Conservation (phyloP, 2,113 vertebrate species). For the Triplophysa tibetana region DNA sequence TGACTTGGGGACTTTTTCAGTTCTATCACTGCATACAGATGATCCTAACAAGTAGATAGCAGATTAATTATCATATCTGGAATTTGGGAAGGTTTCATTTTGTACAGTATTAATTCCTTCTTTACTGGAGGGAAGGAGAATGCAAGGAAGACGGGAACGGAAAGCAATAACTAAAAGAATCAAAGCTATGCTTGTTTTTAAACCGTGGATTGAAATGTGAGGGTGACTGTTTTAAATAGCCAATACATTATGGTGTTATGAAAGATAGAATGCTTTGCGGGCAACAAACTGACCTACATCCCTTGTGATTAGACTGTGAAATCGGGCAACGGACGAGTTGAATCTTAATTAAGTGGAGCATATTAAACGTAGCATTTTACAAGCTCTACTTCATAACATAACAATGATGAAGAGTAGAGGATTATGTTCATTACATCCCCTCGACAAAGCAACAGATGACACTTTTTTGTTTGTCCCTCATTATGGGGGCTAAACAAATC, state of each 20-base stretch:
- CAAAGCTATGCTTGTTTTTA: neutral
- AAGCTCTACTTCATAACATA: constrained; percentile 9
- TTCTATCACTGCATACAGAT: constrained; percentile 44
- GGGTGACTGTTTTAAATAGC: neutral
- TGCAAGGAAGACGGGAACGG: neutral
- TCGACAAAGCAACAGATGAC: constrained; percentile 21
- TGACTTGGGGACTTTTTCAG: constrained; percentile 14
- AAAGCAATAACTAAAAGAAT: neutral
- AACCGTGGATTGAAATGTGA: neutral
- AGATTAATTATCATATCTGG: constrained; percentile 40
- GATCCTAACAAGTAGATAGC: constrained; percentile 27
- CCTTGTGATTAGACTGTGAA: constrained; percentile 24
- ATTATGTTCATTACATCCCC: constrained; percentile 33
- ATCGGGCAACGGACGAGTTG: constrained; percentile 4
- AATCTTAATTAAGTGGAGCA: constrained; percentile 25
- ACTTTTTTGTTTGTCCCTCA: constrained; percentile 4
- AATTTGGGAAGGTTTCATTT: constrained; percentile 22
- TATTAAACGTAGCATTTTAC: constrained; percentile 16
- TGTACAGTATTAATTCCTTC: constrained; percentile 5
- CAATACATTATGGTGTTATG: constrained; percentile 3
- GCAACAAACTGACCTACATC: constrained; percentile 38
- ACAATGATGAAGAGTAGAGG: constrained; percentile 10
- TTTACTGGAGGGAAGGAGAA: neutral
- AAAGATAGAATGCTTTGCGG: neutral
- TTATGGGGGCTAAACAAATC: constrained; percentile 34